Conservation (phyloP, 2,113 vertebrate species). For the Onychorhynchus coronatus region DNA sequence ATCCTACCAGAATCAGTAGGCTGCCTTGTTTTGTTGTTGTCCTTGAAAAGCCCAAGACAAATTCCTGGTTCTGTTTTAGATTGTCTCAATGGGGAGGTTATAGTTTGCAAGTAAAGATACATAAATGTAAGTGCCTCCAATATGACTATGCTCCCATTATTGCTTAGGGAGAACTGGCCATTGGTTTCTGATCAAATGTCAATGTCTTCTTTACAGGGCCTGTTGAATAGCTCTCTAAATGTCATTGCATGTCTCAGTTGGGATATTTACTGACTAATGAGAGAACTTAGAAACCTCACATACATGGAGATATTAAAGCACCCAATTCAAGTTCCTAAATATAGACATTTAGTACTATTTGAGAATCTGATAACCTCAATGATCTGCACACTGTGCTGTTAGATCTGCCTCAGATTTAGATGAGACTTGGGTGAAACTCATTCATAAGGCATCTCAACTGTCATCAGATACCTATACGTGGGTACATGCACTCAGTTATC, state of each 20-base stretch:
- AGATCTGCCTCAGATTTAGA: neutral
- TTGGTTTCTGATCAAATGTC: neutral
- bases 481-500: neutral
- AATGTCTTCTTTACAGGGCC: neutral
- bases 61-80: neutral
- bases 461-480: neutral
- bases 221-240: neutral
- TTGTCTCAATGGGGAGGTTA: neutral
- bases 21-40: neutral
- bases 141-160: neutral
- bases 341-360: neutral
- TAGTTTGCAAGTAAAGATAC: neutral
- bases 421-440: neutral
- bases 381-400: neutral
- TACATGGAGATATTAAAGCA: neutral
- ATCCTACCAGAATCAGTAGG: neutral
- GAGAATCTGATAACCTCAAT: neutral
- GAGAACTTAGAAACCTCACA: neutral
- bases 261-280: neutral
- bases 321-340: neutral
- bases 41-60: neutral
- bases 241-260: fast-evolving
- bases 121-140: neutral
- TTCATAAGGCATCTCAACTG: neutral
- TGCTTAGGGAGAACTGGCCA: neutral